A percentile compares a stretch with the other conserved stretches of the same genome.
Evolutionary conservation across 2,888 invertebrate genomes (phyloP).

Genomic region (Sarcophaga variegata): DNA sequence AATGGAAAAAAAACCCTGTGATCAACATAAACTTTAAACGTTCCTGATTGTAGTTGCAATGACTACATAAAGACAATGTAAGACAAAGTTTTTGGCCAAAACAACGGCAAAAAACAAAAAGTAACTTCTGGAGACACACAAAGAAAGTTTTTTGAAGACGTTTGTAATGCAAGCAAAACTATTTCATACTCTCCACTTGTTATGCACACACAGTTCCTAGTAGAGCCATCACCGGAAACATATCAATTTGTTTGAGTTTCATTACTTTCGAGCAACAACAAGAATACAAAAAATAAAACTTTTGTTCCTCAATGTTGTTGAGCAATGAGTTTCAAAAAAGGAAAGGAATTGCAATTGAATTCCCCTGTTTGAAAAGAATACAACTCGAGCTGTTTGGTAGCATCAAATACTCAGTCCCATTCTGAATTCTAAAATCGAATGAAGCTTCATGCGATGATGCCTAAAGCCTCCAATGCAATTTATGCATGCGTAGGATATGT

Average conservation of each 20-base stretch:
- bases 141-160: not conserved
- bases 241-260: conserved; percentile 59
- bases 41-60: not conserved
- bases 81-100: not conserved
- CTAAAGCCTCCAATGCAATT: no score
- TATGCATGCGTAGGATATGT: no score
- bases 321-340: not conserved
- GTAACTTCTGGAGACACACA: not conserved
- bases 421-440: no score
- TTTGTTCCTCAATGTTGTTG: not conserved
- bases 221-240: conserved; percentile 29
- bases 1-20: not conserved
- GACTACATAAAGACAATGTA: not conserved
- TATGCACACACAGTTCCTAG: not conserved
- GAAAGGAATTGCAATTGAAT: not conserved
- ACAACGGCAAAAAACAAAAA: not conserved
- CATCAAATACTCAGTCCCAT: no score
- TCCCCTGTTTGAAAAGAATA: no score
- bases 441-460: no score
- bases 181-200: not conserved
- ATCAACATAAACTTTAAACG: not conserved
- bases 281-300: not conserved
- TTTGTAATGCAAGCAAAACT: conserved; percentile 7
- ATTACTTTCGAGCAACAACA: conserved; percentile 17
- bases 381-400: no score